Percentiles rank a stretch among this genome's conserved stretches.
Conservation (phyloP, 2,113 vertebrate species). For the Hippolais icterina region DNA sequence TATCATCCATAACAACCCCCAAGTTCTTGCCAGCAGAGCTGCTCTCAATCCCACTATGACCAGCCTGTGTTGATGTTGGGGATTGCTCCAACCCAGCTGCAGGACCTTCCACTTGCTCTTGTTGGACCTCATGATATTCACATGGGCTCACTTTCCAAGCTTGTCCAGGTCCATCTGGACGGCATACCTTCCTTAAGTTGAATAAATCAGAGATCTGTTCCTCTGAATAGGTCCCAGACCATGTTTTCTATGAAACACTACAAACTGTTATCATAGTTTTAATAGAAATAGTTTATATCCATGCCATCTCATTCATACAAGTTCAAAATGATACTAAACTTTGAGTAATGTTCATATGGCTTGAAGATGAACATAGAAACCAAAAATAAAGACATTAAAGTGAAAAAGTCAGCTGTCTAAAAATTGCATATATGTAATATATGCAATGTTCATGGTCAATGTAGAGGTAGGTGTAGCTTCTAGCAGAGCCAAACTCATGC, state of each 20-base stretch:
- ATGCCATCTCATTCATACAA: neutral
- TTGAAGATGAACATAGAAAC: neutral
- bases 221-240: neutral
- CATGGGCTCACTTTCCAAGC: neutral
- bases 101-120: neutral
- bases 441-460: neutral
- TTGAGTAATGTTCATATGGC: neutral
- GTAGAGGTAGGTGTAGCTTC: neutral
- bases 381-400: neutral
- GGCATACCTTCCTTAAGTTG: neutral
- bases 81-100: neutral
- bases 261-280: neutral
- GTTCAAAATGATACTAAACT: neutral
- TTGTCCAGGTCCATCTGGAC: no score
- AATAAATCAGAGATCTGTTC: neutral
- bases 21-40: neutral
- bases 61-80: neutral
- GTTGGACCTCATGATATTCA: neutral
- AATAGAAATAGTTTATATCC: neutral
- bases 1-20: neutral
- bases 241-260: neutral
- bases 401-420: neutral
- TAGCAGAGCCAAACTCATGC: neutral
- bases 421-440: neutral
- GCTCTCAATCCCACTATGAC: neutral